Evolutionary conservation across 1,140 invertebrate genomes (phyloP), one percentile per base, ranked within the genome.

Genomic region (Polyergus mexicanus): DNA sequence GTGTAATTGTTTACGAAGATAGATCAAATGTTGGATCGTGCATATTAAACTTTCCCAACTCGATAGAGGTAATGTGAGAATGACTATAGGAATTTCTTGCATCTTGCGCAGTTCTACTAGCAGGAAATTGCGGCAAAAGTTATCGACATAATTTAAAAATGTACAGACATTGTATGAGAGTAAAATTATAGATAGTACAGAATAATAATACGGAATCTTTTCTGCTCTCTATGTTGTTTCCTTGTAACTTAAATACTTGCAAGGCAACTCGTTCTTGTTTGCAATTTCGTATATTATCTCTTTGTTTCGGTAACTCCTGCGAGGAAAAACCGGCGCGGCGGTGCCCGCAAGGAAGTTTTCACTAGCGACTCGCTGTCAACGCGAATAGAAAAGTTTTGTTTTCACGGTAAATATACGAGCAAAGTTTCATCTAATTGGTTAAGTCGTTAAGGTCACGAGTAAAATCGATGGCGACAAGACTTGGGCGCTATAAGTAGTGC

Each of bases 341-440:
- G 5, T 44, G 41, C 38, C 72, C 47, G 38, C 32, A 35, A 84
- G 68, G 35, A 65, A 65, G 66, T 75, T 87, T 38, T 51, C 47
- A 51, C 47, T 19, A 56, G 77, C 74, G 44, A 16, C 62, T 47
- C 60, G n/a, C 25, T 68, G 47, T 44, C 41, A 54, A 7, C 16
- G 22, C 41, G 44, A 71, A 54, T 58, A 69, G 69, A 68, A 85
- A 88, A 78, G 62, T 81, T 88, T 58, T 77, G 72, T 68, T 69
- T 47, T 25, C 66, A 71, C 58, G 19, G 71, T 69, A 32, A 54
- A 54, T 54, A 86, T 47, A 51, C 22, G 74, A 54, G 44, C 66
- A 22, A 88, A 88, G 63, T 83, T 80, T 80, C 78, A 32, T 66
- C 22, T 89, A 89, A 89, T 89, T 83, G 87, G 66, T 84, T 56